Percentiles rank a stretch among this genome's conserved stretches.
Conservation (phyloP, 2,888 invertebrate genomes). For the Linhomoeus sp. region DNA sequence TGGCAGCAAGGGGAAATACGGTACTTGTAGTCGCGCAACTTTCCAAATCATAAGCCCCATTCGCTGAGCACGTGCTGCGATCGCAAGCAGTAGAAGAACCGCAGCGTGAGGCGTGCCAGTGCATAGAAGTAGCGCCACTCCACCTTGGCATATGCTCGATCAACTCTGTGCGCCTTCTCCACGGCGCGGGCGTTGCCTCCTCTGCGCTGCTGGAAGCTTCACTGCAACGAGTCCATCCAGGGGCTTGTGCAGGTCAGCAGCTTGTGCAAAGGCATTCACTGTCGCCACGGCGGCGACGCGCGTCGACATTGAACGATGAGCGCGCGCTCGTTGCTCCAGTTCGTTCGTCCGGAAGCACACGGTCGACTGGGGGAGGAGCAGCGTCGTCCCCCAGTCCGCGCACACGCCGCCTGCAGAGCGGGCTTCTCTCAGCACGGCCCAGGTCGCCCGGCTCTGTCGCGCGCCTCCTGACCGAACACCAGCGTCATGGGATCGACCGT, state of each 20-base stretch:
- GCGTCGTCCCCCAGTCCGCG: too few relatives aligned
- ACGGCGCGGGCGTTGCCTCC: slow-evolving; percentile 78
- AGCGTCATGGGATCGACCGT: slow-evolving; percentile 97
- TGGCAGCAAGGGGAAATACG: too few relatives aligned
- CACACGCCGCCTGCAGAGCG: too few relatives aligned
- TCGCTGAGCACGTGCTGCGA: too few relatives aligned
- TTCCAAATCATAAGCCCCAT: slow-evolving; percentile 9
- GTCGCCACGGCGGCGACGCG: not conserved
- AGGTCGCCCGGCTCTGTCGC: slow-evolving; percentile 94
- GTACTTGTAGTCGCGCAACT: slow-evolving; percentile 92
- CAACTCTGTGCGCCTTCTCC: slow-evolving; percentile 83
- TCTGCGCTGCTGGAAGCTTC: slow-evolving; percentile 72
- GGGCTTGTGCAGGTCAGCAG: slow-evolving; percentile 90
- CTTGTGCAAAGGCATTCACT: slow-evolving; percentile 46
- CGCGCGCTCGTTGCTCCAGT: slow-evolving; percentile 62
- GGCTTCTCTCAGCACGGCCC: slow-evolving; percentile 93
- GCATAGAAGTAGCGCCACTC: slow-evolving; percentile 13
- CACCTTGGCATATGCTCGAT: slow-evolving; percentile 83
- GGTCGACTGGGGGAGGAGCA: slow-evolving; percentile 98
- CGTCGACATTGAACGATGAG: not conserved
- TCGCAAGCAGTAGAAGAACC: not conserved
- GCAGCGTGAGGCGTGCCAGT: not conserved
- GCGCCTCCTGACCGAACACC: slow-evolving; percentile 91
- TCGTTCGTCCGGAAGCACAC: slow-evolving; percentile 98
- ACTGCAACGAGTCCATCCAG: slow-evolving; percentile 86